Evolutionary conservation across 37 sponge, comb jelly and placozoan species (phyloP).

Genomic region (Hormiphora californensis): DNA sequence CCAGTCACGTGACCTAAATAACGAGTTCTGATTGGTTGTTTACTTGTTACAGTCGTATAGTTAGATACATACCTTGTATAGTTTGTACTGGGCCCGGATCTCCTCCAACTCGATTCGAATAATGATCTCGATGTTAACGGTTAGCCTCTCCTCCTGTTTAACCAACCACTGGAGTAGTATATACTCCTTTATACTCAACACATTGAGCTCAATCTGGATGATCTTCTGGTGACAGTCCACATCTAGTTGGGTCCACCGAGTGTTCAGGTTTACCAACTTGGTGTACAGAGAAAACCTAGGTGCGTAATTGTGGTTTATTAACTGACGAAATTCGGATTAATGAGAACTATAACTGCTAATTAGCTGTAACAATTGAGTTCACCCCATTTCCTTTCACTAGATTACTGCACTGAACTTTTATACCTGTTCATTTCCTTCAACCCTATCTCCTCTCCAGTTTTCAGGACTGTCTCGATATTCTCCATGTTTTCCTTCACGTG

Average conservation of each 20-base stretch:
- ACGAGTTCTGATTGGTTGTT: too few species aligned
- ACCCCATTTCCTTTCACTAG: too few species aligned
- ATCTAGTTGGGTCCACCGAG: slow-evolving; percentile 42
- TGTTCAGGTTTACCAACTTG: slow-evolving; percentile 38
- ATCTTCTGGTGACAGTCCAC: slow-evolving; percentile 54
- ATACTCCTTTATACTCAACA: slow-evolving; percentile 16
- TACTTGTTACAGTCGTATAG: too few species aligned
- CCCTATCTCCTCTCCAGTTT: slow-evolving; percentile 46
- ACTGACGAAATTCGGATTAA: too few species aligned
- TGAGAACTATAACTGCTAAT: too few species aligned
- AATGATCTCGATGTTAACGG: not conserved
- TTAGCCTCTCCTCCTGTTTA: slow-evolving; percentile 16
- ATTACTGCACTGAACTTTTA: too few species aligned
- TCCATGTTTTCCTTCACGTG: slow-evolving; percentile 8
- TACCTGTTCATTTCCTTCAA: slow-evolving; percentile 52
- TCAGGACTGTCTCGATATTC: slow-evolving; percentile 8
- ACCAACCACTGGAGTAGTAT: slow-evolving; percentile 13
- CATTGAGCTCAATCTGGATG: slow-evolving; percentile 36
- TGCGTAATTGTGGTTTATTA: too few species aligned
- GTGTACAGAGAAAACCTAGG: slow-evolving; percentile 16
- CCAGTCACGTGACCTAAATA: too few species aligned
- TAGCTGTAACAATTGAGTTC: too few species aligned
- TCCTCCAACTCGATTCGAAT: not conserved
- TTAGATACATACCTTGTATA: slow-evolving; percentile 4
- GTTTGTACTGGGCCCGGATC: not conserved